Evolutionary conservation across 2,888 invertebrate genomes (phyloP).

Genomic region (Entomobrya proxima): DNA sequence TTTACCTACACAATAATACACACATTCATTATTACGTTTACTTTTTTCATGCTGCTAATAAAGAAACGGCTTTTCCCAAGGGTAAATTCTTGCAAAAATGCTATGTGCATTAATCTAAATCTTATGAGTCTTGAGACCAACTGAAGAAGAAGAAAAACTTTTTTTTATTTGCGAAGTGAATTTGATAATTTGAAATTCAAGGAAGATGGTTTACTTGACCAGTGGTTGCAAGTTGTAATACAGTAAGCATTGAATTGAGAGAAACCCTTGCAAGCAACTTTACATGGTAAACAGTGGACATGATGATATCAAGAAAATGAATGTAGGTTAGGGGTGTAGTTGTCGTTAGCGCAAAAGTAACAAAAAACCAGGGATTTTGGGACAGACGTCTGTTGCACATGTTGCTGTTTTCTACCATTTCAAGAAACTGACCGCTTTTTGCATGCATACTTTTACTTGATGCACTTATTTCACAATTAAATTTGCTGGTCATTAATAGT

Average conservation of each 20-base stretch:
- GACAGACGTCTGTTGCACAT: neutral
- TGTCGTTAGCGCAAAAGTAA: neutral
- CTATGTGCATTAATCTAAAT: too few relatives aligned
- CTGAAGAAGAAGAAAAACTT: too few relatives aligned
- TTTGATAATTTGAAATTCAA: slow-evolving; percentile 60
- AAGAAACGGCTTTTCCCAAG: neutral
- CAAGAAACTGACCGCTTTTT: neutral
- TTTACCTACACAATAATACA: neutral
- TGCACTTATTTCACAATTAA: too few relatives aligned
- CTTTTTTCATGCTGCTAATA: too few relatives aligned
- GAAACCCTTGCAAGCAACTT: neutral
- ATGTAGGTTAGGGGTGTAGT: slow-evolving; percentile 44
- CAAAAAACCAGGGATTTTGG: slow-evolving; percentile 4
- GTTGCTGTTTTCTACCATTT: neutral
- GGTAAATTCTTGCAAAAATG: neutral
- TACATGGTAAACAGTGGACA: slow-evolving; percentile 15
- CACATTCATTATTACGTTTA: too few relatives aligned
- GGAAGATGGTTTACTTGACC: neutral
- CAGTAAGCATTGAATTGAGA: neutral
- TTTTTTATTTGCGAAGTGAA: neutral
- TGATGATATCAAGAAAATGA: slow-evolving; percentile 22
- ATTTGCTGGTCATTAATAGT: too few relatives aligned
- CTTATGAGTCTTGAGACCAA: too few relatives aligned
- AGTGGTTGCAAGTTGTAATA: neutral
- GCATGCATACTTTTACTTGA: too few relatives aligned